phyloP scores from a whole-genome alignment of 37 sponge, comb jelly and placozoan genomes.

The Theonella swinhoei region DNA sequence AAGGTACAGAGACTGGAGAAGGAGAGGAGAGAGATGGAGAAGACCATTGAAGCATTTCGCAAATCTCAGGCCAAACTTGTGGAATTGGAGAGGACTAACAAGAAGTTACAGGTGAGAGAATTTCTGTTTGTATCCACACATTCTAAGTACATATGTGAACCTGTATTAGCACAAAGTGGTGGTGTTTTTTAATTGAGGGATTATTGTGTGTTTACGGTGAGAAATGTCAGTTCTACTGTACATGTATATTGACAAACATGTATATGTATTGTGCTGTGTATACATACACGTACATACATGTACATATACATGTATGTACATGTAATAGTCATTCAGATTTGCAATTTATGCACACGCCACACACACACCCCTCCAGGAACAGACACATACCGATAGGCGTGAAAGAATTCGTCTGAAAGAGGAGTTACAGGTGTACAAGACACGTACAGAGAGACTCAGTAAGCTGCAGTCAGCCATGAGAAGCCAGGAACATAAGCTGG shows the following conservation, averaged over 20 bases:
- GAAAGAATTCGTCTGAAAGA: conserved; percentile 73
- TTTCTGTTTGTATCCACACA: not conserved
- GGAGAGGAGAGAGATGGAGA: conserved; percentile 78
- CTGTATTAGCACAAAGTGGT: not conserved
- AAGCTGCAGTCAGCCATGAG: conserved; percentile 15
- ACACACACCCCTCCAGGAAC: conserved; percentile 16
- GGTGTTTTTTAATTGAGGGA: not conserved
- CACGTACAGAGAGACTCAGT: conserved; percentile 44
- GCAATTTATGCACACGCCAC: no score
- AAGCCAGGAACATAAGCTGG: conserved; percentile 24
- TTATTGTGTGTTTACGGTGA: no score
- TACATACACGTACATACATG: no score
- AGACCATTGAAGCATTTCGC: conserved; percentile 60
- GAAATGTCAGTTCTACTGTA: no score
- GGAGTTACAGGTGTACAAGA: conserved; percentile 42
- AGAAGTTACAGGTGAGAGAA: conserved; percentile 47
- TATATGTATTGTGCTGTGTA: no score
- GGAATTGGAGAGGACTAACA: conserved; percentile 76
- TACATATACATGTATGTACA: no score
- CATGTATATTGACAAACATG: no score
- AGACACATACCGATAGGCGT: conserved; percentile 60
- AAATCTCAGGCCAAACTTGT: conserved; percentile 76
- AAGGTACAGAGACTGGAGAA: conserved; percentile 88
- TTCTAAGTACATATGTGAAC: not conserved
- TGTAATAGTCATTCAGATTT: no score